These are phyloP conservation scores for Oceanites oceanicus DNA, from an alignment of 2,113 vertebrate species.

Conservation along the genomic window DNA sequence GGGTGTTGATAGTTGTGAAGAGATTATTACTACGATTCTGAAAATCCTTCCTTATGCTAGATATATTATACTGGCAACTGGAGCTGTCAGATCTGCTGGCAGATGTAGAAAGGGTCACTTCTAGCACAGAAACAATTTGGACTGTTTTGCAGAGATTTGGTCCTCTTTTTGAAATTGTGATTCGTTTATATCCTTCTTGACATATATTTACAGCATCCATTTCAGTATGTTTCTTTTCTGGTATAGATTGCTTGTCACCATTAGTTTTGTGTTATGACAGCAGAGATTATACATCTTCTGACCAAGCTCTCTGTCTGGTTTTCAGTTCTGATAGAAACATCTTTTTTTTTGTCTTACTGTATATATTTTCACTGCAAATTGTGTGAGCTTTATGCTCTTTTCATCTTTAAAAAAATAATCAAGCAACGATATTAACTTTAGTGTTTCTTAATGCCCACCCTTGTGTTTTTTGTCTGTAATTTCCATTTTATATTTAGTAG, in stretches of 20 bases:
- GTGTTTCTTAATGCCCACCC: neutral
- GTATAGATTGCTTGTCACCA: conserved; percentile 53
- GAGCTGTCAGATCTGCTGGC: conserved; percentile 39
- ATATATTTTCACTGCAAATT: neutral
- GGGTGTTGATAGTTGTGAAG: conserved; percentile 49
- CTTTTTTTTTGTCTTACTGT: neutral
- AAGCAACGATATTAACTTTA: neutral
- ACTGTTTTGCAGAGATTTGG: conserved; percentile 25
- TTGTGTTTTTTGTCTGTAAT: neutral
- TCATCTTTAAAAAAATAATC: neutral
- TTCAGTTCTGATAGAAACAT: neutral
- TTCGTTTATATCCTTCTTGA: conserved; percentile 6
- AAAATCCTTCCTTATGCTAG: conserved; percentile 32
- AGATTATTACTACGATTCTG: conserved; percentile 62
- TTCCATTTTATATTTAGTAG: neutral
- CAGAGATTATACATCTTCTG: conserved; percentile 33
- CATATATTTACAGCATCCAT: conserved; percentile 17
- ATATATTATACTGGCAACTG: conserved; percentile 19
- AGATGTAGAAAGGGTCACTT: conserved; percentile 46
- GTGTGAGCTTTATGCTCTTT: neutral
- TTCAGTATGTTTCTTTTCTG: conserved; percentile 19
- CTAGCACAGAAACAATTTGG: conserved; percentile 40
- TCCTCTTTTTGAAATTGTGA: conserved; percentile 22
- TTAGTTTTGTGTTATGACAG: conserved; percentile 51
- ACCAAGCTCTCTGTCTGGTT: neutral